phyloP scores from a whole-genome alignment of 2,113 vertebrate species.

The Halichoerus grypus region DNA sequence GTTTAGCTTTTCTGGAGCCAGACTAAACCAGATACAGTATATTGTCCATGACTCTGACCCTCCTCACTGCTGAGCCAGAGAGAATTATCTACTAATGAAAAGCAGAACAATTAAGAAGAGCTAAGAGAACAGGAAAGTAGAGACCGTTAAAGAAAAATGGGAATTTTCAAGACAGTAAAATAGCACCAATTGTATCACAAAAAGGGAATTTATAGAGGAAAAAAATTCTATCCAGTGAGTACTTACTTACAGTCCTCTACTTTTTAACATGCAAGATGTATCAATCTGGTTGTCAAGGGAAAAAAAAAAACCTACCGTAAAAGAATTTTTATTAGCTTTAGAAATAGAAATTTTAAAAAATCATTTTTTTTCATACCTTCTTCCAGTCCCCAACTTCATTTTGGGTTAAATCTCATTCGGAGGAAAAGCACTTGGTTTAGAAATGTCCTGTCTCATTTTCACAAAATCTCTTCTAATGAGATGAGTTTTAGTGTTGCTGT shows the following conservation, averaged over 20 bases:
- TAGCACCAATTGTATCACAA: neutral
- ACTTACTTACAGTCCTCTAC: neutral
- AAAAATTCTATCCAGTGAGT: neutral
- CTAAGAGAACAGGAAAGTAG: neutral
- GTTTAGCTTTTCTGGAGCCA: neutral
- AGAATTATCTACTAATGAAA: slow-evolving; percentile 60
- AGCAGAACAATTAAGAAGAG: slow-evolving; percentile 42
- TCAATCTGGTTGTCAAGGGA: neutral
- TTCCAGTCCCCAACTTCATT: slow-evolving; percentile 27
- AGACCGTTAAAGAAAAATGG: slow-evolving; percentile 27
- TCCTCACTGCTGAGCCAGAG: slow-evolving; percentile 40
- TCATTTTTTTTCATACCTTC: slow-evolving; percentile 15
- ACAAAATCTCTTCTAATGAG: slow-evolving; percentile 68
- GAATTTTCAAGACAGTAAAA: slow-evolving; percentile 33
- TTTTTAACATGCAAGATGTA: slow-evolving; percentile 9
- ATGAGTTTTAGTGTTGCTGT: slow-evolving; percentile 10
- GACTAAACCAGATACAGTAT: slow-evolving; percentile 9
- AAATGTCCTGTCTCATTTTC: slow-evolving; percentile 67
- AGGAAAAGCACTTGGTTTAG: slow-evolving; percentile 61
- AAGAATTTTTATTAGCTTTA: slow-evolving; percentile 43
- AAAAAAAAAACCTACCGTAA: neutral
- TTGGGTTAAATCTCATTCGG: slow-evolving; percentile 53
- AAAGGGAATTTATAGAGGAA: neutral
- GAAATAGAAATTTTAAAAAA: slow-evolving; percentile 52
- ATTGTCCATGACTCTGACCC: slow-evolving; percentile 52